Conservation (phyloP, 2,113 vertebrate species). For the Solea solea region DNA sequence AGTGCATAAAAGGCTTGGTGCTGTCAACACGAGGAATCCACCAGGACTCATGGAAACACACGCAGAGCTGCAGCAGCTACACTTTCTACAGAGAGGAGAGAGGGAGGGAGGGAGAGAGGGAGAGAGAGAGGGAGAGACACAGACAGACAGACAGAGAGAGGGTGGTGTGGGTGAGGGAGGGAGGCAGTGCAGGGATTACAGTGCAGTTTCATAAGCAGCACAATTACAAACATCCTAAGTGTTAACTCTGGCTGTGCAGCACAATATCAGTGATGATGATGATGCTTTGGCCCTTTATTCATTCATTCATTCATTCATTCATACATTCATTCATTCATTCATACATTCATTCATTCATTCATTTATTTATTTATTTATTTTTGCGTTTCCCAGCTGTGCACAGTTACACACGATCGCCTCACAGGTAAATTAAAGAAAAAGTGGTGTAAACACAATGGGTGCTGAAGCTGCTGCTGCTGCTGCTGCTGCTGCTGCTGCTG, state of each 20-base stretch:
- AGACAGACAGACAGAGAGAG: conserved; percentile 20
- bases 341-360: too few species aligned
- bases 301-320: too few species aligned
- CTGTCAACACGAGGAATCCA: conserved; percentile 78
- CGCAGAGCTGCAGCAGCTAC: conserved; percentile 65
- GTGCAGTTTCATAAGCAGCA: conserved; percentile 72
- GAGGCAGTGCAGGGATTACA: conserved; percentile 79
- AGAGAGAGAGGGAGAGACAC: conserved; percentile 1
- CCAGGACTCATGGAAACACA: conserved; percentile 68
- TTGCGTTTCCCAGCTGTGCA: conserved; percentile 24
- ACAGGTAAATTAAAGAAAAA: conserved; percentile 28
- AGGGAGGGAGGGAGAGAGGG: conserved; percentile 34
- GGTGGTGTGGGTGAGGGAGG: conserved; percentile 68
- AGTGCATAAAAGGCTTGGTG: conserved; percentile 76
- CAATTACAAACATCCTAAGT: conserved; percentile 75
- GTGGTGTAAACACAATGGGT: conserved; percentile 55
- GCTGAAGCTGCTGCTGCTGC: too few species aligned
- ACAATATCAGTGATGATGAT: conserved; percentile 61
- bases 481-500: too few species aligned
- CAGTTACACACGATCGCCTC: conserved; percentile 22
- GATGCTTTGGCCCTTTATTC: conserved; percentile 43
- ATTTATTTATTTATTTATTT: too few species aligned
- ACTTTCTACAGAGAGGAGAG: conserved; percentile 66
- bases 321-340: too few species aligned
- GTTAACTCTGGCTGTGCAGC: conserved; percentile 70